phyloP scores from a whole-genome alignment of 2,113 vertebrate genomes.

The Uria aalge region DNA sequence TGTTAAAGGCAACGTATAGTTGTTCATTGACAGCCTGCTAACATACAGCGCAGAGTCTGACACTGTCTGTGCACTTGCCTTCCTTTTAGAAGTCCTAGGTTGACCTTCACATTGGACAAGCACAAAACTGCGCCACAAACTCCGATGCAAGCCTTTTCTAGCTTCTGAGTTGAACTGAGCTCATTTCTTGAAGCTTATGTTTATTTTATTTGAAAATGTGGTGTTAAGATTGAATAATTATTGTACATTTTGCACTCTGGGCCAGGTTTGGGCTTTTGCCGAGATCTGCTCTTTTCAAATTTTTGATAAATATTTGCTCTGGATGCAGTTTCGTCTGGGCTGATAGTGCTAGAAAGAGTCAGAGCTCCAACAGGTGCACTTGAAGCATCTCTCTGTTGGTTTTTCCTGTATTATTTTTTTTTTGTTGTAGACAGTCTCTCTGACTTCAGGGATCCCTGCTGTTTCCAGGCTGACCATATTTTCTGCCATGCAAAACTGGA shows the following conservation, averaged over 20 bases:
- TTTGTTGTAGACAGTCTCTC: background rate
- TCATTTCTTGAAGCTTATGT: background rate
- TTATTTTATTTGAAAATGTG: background rate
- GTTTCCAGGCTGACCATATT: background rate
- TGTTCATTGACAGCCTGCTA: background rate
- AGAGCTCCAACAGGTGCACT: background rate
- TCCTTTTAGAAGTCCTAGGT: background rate
- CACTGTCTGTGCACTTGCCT: background rate
- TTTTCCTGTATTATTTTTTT: background rate
- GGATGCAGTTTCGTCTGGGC: background rate
- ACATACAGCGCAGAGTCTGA: background rate
- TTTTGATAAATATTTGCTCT: background rate
- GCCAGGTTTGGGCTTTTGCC: background rate
- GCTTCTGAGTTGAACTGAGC: background rate
- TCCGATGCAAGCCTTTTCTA: background rate
- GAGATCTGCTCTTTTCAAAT: background rate
- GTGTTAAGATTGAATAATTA: background rate
- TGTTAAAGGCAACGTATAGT: background rate
- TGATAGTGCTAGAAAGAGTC: background rate
- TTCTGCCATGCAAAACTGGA: background rate
- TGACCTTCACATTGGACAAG: background rate
- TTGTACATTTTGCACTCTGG: background rate
- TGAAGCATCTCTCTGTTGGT: background rate
- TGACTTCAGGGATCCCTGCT: background rate
- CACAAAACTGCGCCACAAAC: background rate